Evolutionary conservation across 2,888 invertebrate species (phyloP), one percentile per base, ranked within the genome.

Genomic region (Crocallis elinguaria): DNA sequence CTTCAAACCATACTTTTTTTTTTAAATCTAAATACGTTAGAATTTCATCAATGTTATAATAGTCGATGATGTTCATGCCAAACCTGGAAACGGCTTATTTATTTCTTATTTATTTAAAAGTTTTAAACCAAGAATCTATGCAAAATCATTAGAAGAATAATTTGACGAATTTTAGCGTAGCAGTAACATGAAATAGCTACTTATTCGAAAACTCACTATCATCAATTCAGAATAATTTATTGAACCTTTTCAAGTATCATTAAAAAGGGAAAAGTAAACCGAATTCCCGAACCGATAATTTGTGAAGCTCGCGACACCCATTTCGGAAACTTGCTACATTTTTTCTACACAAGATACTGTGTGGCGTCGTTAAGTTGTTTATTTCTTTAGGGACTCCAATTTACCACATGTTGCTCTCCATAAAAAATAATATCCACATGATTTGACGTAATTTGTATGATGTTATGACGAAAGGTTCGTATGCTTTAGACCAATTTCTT

Each of bases 371-470:
- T 81, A 79, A 65, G 74, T 82, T 86, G 84, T 88, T 88, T 89
- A 84, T 88, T 86, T 86, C 78, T 74, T 80, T 81, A 82, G 84
- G 80, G 81, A 76, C 82, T 79, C 81, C 79, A 89, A 90, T 89
- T 89, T 86, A 89, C 87, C 91, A 88, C 86, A 88, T 90, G 90
- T 79, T 79, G 79, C 73, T 82, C 77, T 77, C 53, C 62, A 74
- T 84, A 88, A 88, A 89, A 88, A 87, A 83, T 84, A 79, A 84
- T 86, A 86, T 83, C 84, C 82, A 89, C 84, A 86, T 84, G 81
- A 87, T 88, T 86, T 82, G 81, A 84, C 75, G 86, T 86, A 90
- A 88, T 88, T 88, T 88, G 82, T 84, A 77, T 65, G 72, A 72
- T 71, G 82, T 85, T 86, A 85, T 84, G 85, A 85, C 79, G 84